phyloP scores from a whole-genome alignment of 2,113 vertebrate species.

The Protobothrops flavoviridis region DNA sequence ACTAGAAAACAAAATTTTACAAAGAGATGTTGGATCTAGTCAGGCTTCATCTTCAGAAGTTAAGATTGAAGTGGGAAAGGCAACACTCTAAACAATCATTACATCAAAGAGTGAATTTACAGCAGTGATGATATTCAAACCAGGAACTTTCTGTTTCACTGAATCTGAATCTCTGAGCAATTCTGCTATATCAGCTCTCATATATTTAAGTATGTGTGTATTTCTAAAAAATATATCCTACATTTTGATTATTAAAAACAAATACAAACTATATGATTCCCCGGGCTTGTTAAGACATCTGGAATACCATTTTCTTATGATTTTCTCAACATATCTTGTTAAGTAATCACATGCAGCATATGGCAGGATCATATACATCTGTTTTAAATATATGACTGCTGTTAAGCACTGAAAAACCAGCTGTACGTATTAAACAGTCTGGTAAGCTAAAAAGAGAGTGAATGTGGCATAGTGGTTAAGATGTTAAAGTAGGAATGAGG shows the following conservation, averaged over 20 bases:
- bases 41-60: not conserved
- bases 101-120: not conserved
- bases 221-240: not conserved
- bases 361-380: not conserved
- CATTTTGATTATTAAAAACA: not conserved
- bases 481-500: not conserved
- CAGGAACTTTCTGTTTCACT: not conserved
- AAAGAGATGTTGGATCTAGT: not conserved
- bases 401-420: not conserved
- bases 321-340: not conserved
- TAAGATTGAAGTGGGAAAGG: not conserved
- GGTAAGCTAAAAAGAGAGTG: not conserved
- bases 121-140: not conserved
- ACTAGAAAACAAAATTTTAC: not conserved
- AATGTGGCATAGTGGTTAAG: not conserved
- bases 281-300: not conserved
- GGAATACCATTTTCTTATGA: not conserved
- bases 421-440: not conserved
- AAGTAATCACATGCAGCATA: not conserved
- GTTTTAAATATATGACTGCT: not conserved
- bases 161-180: not conserved
- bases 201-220: not conserved
- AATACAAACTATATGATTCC: not conserved
- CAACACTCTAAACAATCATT: not conserved
- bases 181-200: not conserved